Evolutionary conservation across 2,797 vertebrate genomes (phyloP), one percentile per base, ranked within the genome.

Genomic region (Ibycter americanus): DNA sequence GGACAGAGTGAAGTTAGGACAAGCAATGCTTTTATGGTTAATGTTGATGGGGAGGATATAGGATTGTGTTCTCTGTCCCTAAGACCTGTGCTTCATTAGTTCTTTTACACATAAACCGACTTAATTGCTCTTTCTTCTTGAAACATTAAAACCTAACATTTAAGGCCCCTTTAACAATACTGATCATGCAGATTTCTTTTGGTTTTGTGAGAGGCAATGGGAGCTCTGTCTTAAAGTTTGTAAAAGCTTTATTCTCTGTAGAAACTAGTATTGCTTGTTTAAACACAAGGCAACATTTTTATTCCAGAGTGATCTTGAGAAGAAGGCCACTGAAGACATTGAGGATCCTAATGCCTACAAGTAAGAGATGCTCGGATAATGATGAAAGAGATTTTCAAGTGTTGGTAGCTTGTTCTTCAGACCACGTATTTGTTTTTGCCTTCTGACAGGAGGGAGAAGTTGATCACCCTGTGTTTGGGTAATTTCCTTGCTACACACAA

Each of bases 281-380:
- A 87, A 92, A 94, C 63, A n/a, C 27, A 80, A 67, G 56, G 38
- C 31, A 17, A 91, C 70, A 34, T 90, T 86, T 89, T 96, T 65
- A 19, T 85, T 93, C 22, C 63, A 99, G 99, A 74, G 52, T 27
- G 98, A 97, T 93, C 91, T 99, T 78, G 98, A 99, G 91, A 86
- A 83, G 72, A 79, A 84, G 7, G 84, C 96, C 83, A 96, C 98
- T 63, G 96, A 98, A 88, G 99, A 99, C 96, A 99, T 99, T 83
- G 98, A 98, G n/a, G 99, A 99, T 95, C 98, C 99, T 46, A 96
- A 97, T 84, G 98, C 99, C 18, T 98, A 98, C 97, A 99, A 98
- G 99, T 99, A 97, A 98, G 93, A 87, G n/a, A 61, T 49, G 27
- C 25, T 88, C 76, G 38, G 32, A 72, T 90, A 83, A 83, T 26